Conservation (phyloP, 2,888 invertebrate species). For the Cynaeus angustus region DNA sequence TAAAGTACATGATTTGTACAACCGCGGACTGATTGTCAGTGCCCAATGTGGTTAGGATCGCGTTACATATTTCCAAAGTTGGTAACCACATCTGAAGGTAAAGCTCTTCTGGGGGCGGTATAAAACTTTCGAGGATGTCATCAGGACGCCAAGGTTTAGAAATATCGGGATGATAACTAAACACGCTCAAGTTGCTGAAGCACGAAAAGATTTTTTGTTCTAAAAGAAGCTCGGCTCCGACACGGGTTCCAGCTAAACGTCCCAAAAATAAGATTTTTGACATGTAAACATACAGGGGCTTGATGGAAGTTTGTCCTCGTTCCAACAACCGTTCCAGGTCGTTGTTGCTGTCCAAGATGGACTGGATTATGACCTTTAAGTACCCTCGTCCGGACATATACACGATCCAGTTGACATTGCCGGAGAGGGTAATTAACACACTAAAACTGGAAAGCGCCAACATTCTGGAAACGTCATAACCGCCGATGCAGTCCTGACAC, state of each 20-base stretch:
- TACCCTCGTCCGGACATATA: slow-evolving; percentile 80
- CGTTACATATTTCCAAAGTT: slow-evolving; percentile 86
- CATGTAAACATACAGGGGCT: slow-evolving; percentile 89
- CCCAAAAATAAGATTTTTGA: slow-evolving; percentile 88
- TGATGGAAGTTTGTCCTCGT: slow-evolving; percentile 76
- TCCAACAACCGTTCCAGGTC: slow-evolving; percentile 79
- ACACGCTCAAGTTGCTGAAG: slow-evolving; percentile 81
- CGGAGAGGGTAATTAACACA: slow-evolving; percentile 84
- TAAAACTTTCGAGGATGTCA: slow-evolving; percentile 70
- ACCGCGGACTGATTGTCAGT: slow-evolving; percentile 88
- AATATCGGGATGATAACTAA: slow-evolving; percentile 83
- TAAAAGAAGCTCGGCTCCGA: slow-evolving; percentile 79
- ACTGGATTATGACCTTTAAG: slow-evolving; percentile 87
- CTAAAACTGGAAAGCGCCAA: slow-evolving; percentile 88
- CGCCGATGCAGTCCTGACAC: slow-evolving; percentile 90
- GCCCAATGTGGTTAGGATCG: slow-evolving; percentile 87
- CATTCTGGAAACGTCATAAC: slow-evolving; percentile 93
- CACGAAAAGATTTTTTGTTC: slow-evolving; percentile 77
- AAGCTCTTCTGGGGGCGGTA: slow-evolving; percentile 79
- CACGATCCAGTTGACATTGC: slow-evolving; percentile 79
- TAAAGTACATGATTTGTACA: slow-evolving; percentile 85
- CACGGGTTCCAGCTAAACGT: slow-evolving; percentile 79
- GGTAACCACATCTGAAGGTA: slow-evolving; percentile 90
- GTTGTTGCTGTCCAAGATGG: slow-evolving; percentile 83
- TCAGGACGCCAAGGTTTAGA: slow-evolving; percentile 63